Percentiles rank a stretch among this genome's conserved stretches.
phyloP scores from a whole-genome alignment of 30 jellyfish, hydroid and myxozoan species.

The Aurelia sp. region DNA sequence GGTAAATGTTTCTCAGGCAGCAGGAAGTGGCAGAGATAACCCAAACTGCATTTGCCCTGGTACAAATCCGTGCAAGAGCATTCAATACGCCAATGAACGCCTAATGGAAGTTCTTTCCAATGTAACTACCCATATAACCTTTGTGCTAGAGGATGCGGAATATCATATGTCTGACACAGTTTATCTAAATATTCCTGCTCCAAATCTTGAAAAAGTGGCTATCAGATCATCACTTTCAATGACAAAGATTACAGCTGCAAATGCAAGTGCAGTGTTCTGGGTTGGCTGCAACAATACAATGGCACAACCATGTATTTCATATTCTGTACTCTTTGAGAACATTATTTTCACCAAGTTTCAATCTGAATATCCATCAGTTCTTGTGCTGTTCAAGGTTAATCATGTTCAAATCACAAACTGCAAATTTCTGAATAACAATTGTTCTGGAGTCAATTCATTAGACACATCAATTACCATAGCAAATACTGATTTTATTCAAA shows the following conservation, averaged over 20 bases:
- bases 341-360: slow-evolving; percentile 57
- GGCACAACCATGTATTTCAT: slow-evolving; percentile 19
- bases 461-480: slow-evolving; percentile 58
- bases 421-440: slow-evolving; percentile 45
- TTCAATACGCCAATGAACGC: slow-evolving; percentile 60
- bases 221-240: background rate
- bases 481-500: slow-evolving; percentile 28
- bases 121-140: background rate
- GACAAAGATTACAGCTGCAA: slow-evolving; percentile 32
- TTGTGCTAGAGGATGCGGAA: slow-evolving; percentile 26
- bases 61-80: slow-evolving; percentile 59
- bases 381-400: slow-evolving; percentile 48
- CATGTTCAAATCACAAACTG: slow-evolving; percentile 23
- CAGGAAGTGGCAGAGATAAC: slow-evolving; percentile 33
- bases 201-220: background rate
- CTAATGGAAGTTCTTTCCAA: slow-evolving; percentile 16
- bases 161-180: slow-evolving; percentile 46
- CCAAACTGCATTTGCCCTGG: slow-evolving; percentile 32
- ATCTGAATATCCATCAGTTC: slow-evolving; percentile 55
- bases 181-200: slow-evolving; percentile 17
- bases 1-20: background rate
- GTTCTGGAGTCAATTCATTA: slow-evolving; percentile 78
- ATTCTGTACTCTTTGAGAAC: slow-evolving; percentile 38
- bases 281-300: slow-evolving; percentile 57
- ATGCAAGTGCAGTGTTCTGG: slow-evolving; percentile 31